Conservation (phyloP, 2,113 vertebrate species). For the Hiodon alosoides region DNA sequence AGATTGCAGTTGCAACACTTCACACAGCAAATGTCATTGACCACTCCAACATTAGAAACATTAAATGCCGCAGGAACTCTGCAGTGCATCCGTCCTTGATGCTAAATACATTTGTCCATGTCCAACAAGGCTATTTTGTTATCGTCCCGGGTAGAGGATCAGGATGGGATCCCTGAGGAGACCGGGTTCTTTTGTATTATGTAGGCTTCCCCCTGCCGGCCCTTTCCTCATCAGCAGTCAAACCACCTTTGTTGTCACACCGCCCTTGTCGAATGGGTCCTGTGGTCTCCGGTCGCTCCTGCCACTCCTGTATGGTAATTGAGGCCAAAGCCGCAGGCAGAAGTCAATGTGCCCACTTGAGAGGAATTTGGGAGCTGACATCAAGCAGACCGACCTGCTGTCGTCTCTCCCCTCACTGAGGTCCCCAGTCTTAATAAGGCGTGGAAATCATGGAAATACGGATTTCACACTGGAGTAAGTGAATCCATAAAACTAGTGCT, state of each 20-base stretch:
- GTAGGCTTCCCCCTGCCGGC: conserved; percentile 22
- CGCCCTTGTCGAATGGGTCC: background rate
- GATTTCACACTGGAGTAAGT: background rate
- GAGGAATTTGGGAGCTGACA: conserved; percentile 13
- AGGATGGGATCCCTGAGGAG: conserved; percentile 13
- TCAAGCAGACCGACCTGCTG: conserved; percentile 8
- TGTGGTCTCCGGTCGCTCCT: background rate
- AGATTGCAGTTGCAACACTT: background rate
- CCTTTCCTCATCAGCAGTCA: conserved; percentile 31
- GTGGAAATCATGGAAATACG: background rate
- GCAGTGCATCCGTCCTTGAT: no score
- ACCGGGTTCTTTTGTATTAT: conserved; percentile 32
- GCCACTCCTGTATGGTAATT: conserved; percentile 12
- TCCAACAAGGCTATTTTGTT: no score
- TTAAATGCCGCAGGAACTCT: no score
- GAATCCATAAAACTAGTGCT: background rate
- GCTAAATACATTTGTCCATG: no score
- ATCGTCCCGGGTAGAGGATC: no score
- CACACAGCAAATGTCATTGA: no score
- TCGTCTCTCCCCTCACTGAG: background rate
- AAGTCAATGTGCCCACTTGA: conserved; percentile 8
- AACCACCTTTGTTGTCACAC: conserved; percentile 21
- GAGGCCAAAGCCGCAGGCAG: background rate
- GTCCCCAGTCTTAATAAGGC: background rate
- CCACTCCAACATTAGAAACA: no score